Percentiles rank a stretch among this genome's conserved stretches.
phyloP scores from a whole-genome alignment of 2,113 vertebrate species.

The Melanocharis versteri region DNA sequence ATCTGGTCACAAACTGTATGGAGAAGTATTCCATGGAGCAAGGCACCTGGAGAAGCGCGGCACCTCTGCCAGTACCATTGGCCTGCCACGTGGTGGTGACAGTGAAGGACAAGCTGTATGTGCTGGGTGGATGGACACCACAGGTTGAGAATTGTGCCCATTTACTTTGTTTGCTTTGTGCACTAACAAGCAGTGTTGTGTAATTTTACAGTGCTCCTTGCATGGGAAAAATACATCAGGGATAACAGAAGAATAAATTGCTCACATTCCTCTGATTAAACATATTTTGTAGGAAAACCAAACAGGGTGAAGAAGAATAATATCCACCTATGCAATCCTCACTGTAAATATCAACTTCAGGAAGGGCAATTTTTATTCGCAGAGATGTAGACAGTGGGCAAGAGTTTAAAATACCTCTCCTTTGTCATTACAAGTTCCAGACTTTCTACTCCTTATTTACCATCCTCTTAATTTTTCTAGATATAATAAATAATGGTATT shows the following conservation, averaged over 20 bases:
- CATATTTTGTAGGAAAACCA: background rate
- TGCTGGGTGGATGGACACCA: slow-evolving; percentile 92
- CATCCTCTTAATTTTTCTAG: background rate
- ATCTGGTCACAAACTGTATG: slow-evolving; percentile 89
- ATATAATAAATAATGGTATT: background rate
- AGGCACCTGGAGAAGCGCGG: slow-evolving; percentile 83
- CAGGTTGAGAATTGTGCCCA: slow-evolving; percentile 78
- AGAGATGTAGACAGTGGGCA: background rate
- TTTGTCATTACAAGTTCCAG: background rate
- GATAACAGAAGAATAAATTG: background rate
- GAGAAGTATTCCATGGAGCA: slow-evolving; percentile 85
- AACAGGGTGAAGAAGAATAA: background rate
- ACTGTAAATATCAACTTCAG: background rate
- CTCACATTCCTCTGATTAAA: background rate
- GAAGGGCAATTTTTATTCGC: background rate
- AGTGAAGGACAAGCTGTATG: slow-evolving; percentile 84
- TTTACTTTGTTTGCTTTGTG: background rate
- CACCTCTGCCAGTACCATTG: slow-evolving; percentile 85
- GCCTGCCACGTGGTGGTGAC: slow-evolving; percentile 84
- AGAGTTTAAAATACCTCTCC: background rate
- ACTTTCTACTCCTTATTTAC: background rate
- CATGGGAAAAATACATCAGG: background rate
- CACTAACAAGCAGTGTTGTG: background rate
- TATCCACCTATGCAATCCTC: background rate
- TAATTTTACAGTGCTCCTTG: background rate